Evolutionary conservation across 1,140 invertebrate genomes (phyloP), one percentile per base, ranked within the genome.

Genomic region (Gyrodactylus bullatarudis): DNA sequence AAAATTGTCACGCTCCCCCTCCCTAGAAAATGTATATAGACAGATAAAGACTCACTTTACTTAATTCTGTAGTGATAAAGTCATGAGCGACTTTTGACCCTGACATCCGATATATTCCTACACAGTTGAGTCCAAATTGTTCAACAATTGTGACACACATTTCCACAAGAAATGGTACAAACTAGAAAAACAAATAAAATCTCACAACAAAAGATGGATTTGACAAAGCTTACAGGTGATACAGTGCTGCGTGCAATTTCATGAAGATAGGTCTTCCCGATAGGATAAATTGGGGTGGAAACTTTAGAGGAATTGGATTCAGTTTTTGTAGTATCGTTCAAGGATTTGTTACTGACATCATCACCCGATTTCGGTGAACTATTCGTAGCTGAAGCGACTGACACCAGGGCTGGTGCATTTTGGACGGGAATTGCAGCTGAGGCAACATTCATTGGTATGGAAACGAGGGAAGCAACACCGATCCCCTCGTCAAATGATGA

Each of bases 181-280:
- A 71, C 70, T 71, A 25, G 24, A 71, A 71, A 71, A 26, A 71
- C 1, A 71, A 71, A 1, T 8, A 54, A n/a, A n/a, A n/a, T n/a
- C n/a, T n/a, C n/a, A n/a, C n/a, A n/a, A n/a, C n/a, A n/a, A n/a
- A n/a, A n/a, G n/a, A 54, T 54, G 34, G n/a, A 54, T 16, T 16
- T n/a, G 34, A 8, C 34, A 16, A 54, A 54, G n/a, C 34, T 54
- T n/a, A 54, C 34, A 16, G 34, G 34, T 54, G 34, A 54, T 8
- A 54, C 34, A 16, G 34, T 54, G n/a, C 34, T 54, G 8, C 34
- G 8, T 8, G 34, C 8, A 16, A 54, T 54, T 54, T 54, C n/a
- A 54, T 54, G 34, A n/a, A 54, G 34, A 8, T 54, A 16, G n/a
- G n/a, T 54, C 8, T 54, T 54, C 34, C 34, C 34, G 8, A 16